Base-by-base conservation (phyloP, 2,888 invertebrate species). In the Tenthredo livida region DNA sequence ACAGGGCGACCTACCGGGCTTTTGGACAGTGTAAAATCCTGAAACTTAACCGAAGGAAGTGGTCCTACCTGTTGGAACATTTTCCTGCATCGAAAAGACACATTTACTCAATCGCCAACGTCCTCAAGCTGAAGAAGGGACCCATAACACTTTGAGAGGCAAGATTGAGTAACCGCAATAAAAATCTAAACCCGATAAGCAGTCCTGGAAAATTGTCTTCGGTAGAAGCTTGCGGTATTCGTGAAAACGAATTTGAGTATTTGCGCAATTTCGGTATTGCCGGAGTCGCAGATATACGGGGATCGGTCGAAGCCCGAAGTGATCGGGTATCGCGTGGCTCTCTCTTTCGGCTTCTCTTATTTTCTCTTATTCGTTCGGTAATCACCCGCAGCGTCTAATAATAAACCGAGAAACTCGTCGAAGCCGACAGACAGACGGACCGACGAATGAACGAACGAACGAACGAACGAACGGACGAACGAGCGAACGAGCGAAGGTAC, bases 1-100 rank as follows among this genome's bases (percentile, higher is more conserved):
- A 90, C 75, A 84, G 84, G 9, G 89, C 85, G 67, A 89, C 88
- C 9, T 90, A 90, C 78, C 88, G 88, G 84, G 89, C 88, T 2
- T 87, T 84, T 9, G 84, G 78, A 17, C 86, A 87, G 29, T 85
- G 85, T 7, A 84, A 88, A 9, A 85, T 90, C 25, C 65, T 88
- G 25, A 33, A 86, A 43, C 72, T 88, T 15, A 33, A 87, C 37
- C 65, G 87, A 40, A 47, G 61, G 6, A 84, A 85, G 4, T 89
- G 89, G 89, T 85, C 85, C 70, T 85, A 89, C 61, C 85, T 88
- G 75, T 72, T 89, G 2, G 80, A 85, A 7, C 88, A 88, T 73
- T 89, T 88, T 58, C 87, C 88, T 6, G 88, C 88, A 3, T 88
- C 87, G 10, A 78, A 85, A 84, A 15, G 83, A 21, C 83, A 87